phyloP scores from a whole-genome alignment of 1,140 invertebrate genomes.

The Sarcophaga bullata region DNA sequence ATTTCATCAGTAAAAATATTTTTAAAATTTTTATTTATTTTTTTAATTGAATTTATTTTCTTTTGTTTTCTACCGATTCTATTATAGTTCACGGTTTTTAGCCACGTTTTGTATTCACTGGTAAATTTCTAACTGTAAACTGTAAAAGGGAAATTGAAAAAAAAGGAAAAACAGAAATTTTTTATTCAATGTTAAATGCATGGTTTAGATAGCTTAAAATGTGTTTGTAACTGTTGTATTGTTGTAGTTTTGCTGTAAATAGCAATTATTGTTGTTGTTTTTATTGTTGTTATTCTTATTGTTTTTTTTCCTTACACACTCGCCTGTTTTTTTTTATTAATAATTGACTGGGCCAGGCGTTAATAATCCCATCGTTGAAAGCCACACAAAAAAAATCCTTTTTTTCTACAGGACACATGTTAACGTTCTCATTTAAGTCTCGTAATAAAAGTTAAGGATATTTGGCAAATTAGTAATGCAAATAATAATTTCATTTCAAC shows the following conservation, averaged over 20 bases:
- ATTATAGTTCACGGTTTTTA: too few species aligned
- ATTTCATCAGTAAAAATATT: too few species aligned
- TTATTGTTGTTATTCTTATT: background rate
- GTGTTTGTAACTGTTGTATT: background rate
- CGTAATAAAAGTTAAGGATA: too few species aligned
- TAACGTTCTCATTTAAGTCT: too few species aligned
- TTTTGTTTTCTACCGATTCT: too few species aligned
- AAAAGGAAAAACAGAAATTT: background rate
- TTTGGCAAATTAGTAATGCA: too few species aligned
- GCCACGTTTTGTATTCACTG: background rate
- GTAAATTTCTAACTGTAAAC: background rate
- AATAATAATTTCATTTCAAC: too few species aligned
- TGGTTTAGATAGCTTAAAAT: background rate
- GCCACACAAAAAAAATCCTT: too few species aligned
- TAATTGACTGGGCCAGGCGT: background rate
- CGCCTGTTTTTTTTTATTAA: background rate
- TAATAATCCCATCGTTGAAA: background rate
- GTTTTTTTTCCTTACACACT: background rate
- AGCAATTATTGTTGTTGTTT: background rate
- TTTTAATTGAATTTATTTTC: too few species aligned
- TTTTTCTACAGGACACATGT: too few species aligned
- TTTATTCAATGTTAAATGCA: background rate
- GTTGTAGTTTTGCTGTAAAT: background rate
- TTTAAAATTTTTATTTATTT: too few species aligned
- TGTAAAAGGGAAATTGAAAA: background rate